Evolutionary conservation across 2,888 invertebrate species (phyloP).

Genomic region (Brenthis ino): DNA sequence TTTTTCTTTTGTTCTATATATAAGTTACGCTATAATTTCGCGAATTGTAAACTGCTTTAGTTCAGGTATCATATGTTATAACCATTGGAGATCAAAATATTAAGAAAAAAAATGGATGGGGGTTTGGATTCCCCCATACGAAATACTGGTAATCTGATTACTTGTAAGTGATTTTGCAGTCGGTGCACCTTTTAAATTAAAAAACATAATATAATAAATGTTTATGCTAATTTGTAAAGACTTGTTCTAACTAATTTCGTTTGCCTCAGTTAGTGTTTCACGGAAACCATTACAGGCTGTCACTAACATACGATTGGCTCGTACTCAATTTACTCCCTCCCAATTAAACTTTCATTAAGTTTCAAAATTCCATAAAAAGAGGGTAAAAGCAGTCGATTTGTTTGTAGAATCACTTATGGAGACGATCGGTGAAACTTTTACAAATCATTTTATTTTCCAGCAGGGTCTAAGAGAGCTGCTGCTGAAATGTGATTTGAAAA

Average conservation of each 20-base stretch:
- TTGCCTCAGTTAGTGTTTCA: slow-evolving; percentile 2
- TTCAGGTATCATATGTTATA: too few relatives aligned
- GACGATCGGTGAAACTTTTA: slow-evolving; percentile 40
- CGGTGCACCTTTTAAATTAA: too few relatives aligned
- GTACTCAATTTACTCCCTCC: slow-evolving; percentile 44
- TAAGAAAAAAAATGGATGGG: too few relatives aligned
- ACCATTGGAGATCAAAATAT: too few relatives aligned
- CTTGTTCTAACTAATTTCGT: background rate
- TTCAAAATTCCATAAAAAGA: slow-evolving; percentile 37
- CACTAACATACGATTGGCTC: slow-evolving; percentile 40
- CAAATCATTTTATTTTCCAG: slow-evolving; percentile 37
- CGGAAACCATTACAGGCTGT: slow-evolving; percentile 22
- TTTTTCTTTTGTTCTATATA: too few relatives aligned
- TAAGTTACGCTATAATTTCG: too few relatives aligned
- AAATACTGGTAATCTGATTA: too few relatives aligned
- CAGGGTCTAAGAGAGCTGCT: background rate
- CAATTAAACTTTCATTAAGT: slow-evolving; percentile 49
- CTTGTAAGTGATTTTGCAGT: too few relatives aligned
- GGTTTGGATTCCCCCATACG: too few relatives aligned
- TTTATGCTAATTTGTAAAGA: too few relatives aligned
- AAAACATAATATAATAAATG: too few relatives aligned
- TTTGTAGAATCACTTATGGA: slow-evolving; percentile 27
- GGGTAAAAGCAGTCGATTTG: slow-evolving; percentile 30
- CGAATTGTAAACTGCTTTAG: too few relatives aligned
- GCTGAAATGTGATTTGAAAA: slow-evolving; percentile 6